These are phyloP conservation scores for Philereme vetulata DNA, from an alignment of 2,888 invertebrate genomes.

Conservation along the genomic window DNA sequence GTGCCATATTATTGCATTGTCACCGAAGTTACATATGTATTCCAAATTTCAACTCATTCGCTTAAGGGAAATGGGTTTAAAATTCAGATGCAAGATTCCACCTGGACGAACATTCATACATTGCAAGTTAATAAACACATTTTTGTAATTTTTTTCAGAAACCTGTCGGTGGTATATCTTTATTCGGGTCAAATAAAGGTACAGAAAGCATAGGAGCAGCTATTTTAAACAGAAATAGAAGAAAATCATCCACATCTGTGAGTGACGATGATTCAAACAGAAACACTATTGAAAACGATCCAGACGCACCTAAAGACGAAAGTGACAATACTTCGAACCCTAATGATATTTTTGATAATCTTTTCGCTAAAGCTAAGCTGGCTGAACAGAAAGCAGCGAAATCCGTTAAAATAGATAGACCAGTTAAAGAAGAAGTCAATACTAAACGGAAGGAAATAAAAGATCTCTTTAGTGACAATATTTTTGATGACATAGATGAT, in stretches of 20 bases:
- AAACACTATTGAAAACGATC: slow-evolving; percentile 25
- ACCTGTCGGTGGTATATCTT: slow-evolving; percentile 84
- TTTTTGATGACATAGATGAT: slow-evolving; percentile 78
- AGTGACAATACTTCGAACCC: slow-evolving; percentile 35
- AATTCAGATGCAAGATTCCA: too few relatives aligned
- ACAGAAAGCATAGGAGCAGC: slow-evolving; percentile 72
- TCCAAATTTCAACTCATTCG: too few relatives aligned
- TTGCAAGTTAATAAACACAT: too few relatives aligned
- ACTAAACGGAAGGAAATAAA: slow-evolving; percentile 38
- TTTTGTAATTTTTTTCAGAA: slow-evolving; percentile 76
- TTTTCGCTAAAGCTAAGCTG: slow-evolving; percentile 61
- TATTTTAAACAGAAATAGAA: slow-evolving; percentile 63
- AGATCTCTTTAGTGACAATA: slow-evolving; percentile 68
- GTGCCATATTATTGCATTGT: too few relatives aligned
- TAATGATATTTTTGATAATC: slow-evolving; percentile 66
- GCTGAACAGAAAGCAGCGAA: slow-evolving; percentile 23
- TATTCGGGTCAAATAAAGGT: slow-evolving; percentile 77
- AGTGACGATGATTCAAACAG: slow-evolving; percentile 50
- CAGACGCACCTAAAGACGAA: slow-evolving; percentile 27
- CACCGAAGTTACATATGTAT: too few relatives aligned
- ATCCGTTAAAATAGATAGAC: slow-evolving; percentile 25
- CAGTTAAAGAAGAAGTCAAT: slow-evolving; percentile 24
- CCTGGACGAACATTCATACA: too few relatives aligned
- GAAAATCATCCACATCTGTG: slow-evolving; percentile 58
- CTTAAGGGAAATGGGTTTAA: too few relatives aligned